A percentile compares a stretch with the other conserved stretches of the same genome.
Evolutionary conservation across 2,888 invertebrate genomes (phyloP).

Genomic region (Drosophila mulleri): DNA sequence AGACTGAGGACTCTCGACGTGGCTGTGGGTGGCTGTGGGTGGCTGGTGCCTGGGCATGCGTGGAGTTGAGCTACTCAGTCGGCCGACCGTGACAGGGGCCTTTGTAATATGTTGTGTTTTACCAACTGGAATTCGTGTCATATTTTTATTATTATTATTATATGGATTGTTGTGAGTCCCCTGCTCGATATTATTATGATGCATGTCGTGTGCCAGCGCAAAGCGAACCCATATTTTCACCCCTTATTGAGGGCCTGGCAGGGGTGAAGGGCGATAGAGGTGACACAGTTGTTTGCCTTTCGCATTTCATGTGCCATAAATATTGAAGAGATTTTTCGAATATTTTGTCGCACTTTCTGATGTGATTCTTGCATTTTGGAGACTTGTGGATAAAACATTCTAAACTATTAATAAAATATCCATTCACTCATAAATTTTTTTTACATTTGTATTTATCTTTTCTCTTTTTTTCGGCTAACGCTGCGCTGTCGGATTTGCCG

Average conservation of each 20-base stretch:
- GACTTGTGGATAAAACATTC: background rate
- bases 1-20: background rate
- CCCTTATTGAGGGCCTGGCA: slow-evolving; percentile 18
- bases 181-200: slow-evolving; percentile 65
- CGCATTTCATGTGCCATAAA: slow-evolving; percentile 48
- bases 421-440: slow-evolving; percentile 23
- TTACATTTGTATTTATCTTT: background rate
- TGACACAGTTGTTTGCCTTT: slow-evolving; percentile 19
- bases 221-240: slow-evolving; percentile 52
- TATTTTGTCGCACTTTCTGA: slow-evolving; percentile 8
- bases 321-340: slow-evolving; percentile 25
- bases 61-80: background rate
- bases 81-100: background rate
- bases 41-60: background rate
- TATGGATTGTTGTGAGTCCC: slow-evolving; percentile 30
- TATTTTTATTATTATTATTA: slow-evolving; percentile 38
- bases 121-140: slow-evolving; percentile 37
- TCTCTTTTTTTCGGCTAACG: background rate
- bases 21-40: background rate
- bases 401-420: slow-evolving; percentile 34
- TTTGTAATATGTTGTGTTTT: slow-evolving; percentile 26
- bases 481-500: slow-evolving; percentile 18
- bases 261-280: background rate
- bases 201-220: slow-evolving; percentile 62
- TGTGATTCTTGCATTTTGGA: background rate